Conservation (phyloP, 2,797 vertebrate species). For the Parambassis ranga region DNA sequence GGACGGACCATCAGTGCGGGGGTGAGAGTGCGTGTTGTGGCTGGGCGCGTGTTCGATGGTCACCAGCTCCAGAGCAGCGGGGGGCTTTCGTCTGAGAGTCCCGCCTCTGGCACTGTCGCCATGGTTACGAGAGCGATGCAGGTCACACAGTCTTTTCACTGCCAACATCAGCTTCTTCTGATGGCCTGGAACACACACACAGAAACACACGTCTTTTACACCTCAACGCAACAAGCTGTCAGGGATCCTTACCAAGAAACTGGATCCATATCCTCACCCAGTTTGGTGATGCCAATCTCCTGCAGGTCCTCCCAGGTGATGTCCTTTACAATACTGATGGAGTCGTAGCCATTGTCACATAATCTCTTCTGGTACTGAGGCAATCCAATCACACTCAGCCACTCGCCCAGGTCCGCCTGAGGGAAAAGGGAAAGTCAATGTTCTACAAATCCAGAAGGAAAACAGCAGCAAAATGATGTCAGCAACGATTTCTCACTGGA, state of each 20-base stretch:
- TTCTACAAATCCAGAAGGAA: not conserved
- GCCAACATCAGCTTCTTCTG: constrained; percentile 98
- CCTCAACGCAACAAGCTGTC: no score
- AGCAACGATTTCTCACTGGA: constrained; percentile 79
- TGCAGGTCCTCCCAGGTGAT: constrained; percentile 97
- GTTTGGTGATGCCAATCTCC: constrained; percentile 94
- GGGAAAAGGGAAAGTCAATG: not conserved
- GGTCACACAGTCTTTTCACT: constrained; percentile 87
- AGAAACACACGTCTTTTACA: not conserved
- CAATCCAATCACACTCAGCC: constrained; percentile 90
- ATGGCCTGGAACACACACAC: constrained; percentile 80
- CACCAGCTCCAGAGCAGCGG: constrained; percentile 70
- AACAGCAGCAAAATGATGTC: no score
- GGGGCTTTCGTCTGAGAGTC: constrained; percentile 60
- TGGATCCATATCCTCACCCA: constrained; percentile 80
- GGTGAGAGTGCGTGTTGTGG: constrained; percentile 9
- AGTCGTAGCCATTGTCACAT: constrained; percentile 92
- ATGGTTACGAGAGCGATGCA: constrained; percentile 80
- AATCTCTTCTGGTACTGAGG: constrained; percentile 89
- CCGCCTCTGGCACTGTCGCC: constrained; percentile 51
- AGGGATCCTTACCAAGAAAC: not conserved
- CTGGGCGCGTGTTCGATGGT: constrained; percentile 68
- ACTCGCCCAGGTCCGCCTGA: constrained; percentile 89
- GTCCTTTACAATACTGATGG: constrained; percentile 89
- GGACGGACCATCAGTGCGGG: not conserved